Base-by-base conservation (phyloP, 2,113 vertebrate species). In the Ammodytes marinus region DNA sequence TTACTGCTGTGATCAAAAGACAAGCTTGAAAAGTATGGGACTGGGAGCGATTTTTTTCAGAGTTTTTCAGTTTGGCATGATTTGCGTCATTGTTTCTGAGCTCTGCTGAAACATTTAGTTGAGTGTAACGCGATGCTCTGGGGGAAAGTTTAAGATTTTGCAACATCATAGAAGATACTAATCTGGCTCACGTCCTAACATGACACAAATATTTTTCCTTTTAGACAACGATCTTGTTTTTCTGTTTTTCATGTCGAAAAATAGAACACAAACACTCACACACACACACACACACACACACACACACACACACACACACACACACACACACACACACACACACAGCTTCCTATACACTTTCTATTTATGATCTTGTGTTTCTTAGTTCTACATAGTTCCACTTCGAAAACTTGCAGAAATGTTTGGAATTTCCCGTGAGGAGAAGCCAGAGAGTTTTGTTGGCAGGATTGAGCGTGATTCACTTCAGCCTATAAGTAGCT, bases 41-140 rank as follows among this genome's bases (percentile, higher is more conserved):
- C 63, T 9, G 55, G 55, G 47, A 75, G 67, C 8, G 55, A 61
- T 85, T 79, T 72, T 60, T 60, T 6, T 53, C 27, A 27, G 37
- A 65, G 64, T 83, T 76, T 77, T 43, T 43, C n/a, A 35, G 53
- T 67, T 84, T 55, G 74, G 82, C 69, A 59, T 86, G 54, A 89
- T 91, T 91, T 88, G 74, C 83, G 77, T 88, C 71, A 63, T 86
- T 19, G 14, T 65, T 82, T 86, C 64, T 59, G 58, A 74, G 52
- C 42, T 76, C 58, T 84, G 79, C 88, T 86, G 71, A 89, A 89
- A 89, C 85, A 88, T 87, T 88, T 50, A 88, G 77, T 63, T 39
- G 15, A 69, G 77, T 64, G 63, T 85, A 27, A 27, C 74, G 57
- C 86, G 39, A 2, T 67, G 17, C 64, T 85, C 27, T 19, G 64